A percentile compares a stretch with the other conserved stretches of the same genome.
These are phyloP conservation scores for Ecliptopera silaceata DNA, from an alignment of 2,888 invertebrate species.

Conservation along the genomic window DNA sequence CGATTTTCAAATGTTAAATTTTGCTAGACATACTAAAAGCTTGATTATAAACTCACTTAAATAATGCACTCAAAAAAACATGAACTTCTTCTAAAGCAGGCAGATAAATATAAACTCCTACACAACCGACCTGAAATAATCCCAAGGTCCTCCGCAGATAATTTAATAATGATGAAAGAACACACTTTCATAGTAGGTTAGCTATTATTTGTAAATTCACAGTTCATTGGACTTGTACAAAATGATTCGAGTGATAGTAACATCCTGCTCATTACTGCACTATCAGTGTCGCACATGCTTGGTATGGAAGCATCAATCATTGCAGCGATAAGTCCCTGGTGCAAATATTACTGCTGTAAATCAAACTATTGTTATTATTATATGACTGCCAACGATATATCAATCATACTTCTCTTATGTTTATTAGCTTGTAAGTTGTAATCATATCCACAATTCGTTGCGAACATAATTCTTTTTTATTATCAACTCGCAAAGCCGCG, in stretches of 20 bases:
- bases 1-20: too few relatives aligned
- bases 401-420: conserved; percentile 51
- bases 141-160: conserved; percentile 29
- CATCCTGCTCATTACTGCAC: conserved; percentile 56
- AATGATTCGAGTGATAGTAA: conserved; percentile 46
- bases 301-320: conserved; percentile 72
- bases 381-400: conserved; percentile 50
- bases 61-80: background rate
- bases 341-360: conserved; percentile 67
- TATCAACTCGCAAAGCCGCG: conserved; percentile 26
- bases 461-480: conserved; percentile 27
- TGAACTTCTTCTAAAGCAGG: background rate
- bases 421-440: conserved; percentile 45
- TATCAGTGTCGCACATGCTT: conserved; percentile 61
- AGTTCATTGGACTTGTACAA: conserved; percentile 38
- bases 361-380: conserved; percentile 60
- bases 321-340: conserved; percentile 63
- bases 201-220: conserved; percentile 22
- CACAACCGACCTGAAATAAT: conserved; percentile 36
- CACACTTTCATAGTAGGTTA: conserved; percentile 2
- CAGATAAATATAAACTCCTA: conserved; percentile 39
- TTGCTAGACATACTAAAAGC: too few relatives aligned
- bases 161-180: conserved; percentile 28
- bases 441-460: conserved; percentile 32
- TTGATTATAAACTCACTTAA: too few relatives aligned